Evolutionary conservation across 2,888 invertebrate species (phyloP).

Genomic region (Apantesis nais): DNA sequence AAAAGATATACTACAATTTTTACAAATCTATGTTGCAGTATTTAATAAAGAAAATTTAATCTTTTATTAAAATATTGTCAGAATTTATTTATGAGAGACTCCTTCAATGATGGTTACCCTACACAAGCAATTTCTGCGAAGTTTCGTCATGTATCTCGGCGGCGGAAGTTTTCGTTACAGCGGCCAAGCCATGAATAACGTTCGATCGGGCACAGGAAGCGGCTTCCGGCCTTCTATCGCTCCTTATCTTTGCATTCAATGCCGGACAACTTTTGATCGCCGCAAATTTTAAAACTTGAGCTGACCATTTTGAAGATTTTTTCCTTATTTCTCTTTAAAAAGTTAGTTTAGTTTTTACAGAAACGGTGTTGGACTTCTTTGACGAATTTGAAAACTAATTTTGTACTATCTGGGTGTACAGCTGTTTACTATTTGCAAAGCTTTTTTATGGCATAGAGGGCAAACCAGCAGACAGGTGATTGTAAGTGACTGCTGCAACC

Average conservation of each 20-base stretch:
- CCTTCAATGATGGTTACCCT: constrained; percentile 24
- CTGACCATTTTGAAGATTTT: constrained; percentile 13
- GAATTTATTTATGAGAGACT: background rate
- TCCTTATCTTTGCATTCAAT: constrained; percentile 58
- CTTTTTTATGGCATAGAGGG: background rate
- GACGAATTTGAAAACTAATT: no score
- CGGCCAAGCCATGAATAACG: constrained; percentile 64
- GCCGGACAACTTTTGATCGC: constrained; percentile 58
- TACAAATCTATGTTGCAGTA: background rate
- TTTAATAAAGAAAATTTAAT: background rate
- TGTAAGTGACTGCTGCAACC: no score
- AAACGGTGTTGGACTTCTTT: background rate
- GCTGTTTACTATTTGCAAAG: background rate
- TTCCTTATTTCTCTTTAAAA: constrained; percentile 1
- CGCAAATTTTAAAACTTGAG: constrained; percentile 56
- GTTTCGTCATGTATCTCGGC: constrained; percentile 51
- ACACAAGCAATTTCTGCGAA: constrained; percentile 56
- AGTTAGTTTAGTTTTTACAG: background rate
- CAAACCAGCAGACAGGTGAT: no score
- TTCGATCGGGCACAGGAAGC: constrained; percentile 59
- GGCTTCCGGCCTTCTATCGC: constrained; percentile 56
- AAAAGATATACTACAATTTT: no score
- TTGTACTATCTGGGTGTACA: background rate
- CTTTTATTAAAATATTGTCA: background rate
- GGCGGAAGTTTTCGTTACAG: constrained; percentile 64